These are phyloP conservation scores for Carassius carassius DNA, from an alignment of 2,113 vertebrate genomes.

Conservation along the genomic window DNA sequence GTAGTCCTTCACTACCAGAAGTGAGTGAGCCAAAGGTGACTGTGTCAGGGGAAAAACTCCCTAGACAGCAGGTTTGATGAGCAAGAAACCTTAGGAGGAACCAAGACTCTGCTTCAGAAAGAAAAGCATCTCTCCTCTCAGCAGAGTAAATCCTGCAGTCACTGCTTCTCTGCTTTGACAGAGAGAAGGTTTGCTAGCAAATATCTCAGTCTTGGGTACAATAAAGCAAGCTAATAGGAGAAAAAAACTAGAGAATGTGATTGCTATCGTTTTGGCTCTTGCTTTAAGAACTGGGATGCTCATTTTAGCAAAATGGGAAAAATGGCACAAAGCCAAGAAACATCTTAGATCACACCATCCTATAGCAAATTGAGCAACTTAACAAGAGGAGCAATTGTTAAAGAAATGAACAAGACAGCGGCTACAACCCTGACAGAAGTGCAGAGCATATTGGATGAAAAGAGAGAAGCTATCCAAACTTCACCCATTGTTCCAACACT, in stretches of 20 bases:
- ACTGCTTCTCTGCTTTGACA: neutral
- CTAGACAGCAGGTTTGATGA: neutral
- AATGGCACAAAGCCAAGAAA: constrained; percentile 1
- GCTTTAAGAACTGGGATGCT: neutral
- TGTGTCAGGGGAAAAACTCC: neutral
- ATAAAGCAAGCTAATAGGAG: neutral
- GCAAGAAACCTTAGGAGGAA: neutral
- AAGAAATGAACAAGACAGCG: neutral
- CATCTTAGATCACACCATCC: constrained; percentile 1
- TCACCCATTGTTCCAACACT: neutral
- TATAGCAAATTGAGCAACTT: constrained; percentile 4
- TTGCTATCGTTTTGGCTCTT: constrained; percentile 7
- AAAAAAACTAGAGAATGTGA: neutral
- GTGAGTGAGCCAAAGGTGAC: neutral
- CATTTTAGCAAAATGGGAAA: neutral
- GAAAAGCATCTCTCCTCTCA: neutral
- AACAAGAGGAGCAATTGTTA: constrained; percentile 17
- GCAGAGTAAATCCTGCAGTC: neutral
- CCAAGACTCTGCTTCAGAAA: neutral
- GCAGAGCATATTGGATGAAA: neutral
- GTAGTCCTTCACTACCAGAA: neutral
- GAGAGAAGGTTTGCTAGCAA: neutral
- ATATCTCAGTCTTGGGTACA: neutral
- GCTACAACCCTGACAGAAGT: neutral
- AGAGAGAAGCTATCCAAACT: neutral